These are phyloP conservation scores for Acronicta alni DNA, from an alignment of 2,888 invertebrate species.

Conservation along the genomic window DNA sequence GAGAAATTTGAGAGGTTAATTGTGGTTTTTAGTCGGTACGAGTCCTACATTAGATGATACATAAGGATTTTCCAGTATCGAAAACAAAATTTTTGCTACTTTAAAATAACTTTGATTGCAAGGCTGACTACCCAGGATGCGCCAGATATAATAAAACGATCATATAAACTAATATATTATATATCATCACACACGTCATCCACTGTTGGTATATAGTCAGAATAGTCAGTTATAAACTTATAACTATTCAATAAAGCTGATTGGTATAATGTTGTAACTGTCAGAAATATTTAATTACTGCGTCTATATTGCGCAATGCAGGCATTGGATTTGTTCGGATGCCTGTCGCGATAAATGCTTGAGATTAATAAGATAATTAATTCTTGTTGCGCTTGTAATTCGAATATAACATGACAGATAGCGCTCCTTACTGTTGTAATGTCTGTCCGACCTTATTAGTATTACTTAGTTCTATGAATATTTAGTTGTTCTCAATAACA, in stretches of 20 bases:
- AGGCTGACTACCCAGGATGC: too few relatives aligned
- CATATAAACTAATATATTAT: too few relatives aligned
- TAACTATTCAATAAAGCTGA: neutral
- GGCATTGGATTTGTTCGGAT: constrained; percentile 24
- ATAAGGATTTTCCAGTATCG: too few relatives aligned
- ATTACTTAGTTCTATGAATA: neutral
- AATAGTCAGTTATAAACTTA: too few relatives aligned
- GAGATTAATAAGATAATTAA: constrained; percentile 33
- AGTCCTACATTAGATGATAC: too few relatives aligned
- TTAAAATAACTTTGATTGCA: too few relatives aligned
- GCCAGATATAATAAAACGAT: too few relatives aligned
- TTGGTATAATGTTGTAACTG: neutral
- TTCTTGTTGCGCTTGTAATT: constrained; percentile 31
- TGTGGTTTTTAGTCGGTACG: too few relatives aligned
- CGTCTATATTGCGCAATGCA: constrained; percentile 18
- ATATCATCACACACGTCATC: too few relatives aligned
- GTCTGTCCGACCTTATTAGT: neutral
- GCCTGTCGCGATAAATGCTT: constrained; percentile 35
- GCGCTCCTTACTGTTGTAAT: constrained; percentile 21
- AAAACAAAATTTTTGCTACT: too few relatives aligned
- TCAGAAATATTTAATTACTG: constrained; percentile 24
- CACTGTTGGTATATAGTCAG: too few relatives aligned
- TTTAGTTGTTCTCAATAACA: neutral
- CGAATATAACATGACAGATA: constrained; percentile 34
- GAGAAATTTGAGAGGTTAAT: too few relatives aligned